These are phyloP conservation scores for Sericinus montela DNA, from an alignment of 2,888 invertebrate genomes.

Conservation along the genomic window DNA sequence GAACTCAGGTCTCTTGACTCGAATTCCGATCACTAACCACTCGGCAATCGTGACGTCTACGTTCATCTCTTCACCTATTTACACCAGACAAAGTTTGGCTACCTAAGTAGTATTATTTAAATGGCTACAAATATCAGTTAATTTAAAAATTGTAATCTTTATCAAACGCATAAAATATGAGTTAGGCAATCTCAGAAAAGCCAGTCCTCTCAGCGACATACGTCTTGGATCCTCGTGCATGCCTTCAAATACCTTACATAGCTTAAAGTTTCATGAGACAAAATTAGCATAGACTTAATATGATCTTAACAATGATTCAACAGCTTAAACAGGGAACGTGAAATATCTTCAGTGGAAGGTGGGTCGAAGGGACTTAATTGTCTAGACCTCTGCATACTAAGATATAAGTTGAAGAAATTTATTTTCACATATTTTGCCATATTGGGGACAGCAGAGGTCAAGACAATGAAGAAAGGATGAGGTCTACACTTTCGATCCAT, in stretches of 20 bases:
- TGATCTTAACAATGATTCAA: constrained; percentile 38
- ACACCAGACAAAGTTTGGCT: too few species aligned
- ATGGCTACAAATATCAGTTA: too few species aligned
- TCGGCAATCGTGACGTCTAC: too few species aligned
- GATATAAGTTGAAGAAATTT: too few species aligned
- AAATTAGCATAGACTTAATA: constrained; percentile 33
- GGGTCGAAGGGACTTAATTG: neutral
- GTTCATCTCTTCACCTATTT: too few species aligned
- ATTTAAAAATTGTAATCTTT: neutral
- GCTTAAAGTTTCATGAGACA: constrained; percentile 16
- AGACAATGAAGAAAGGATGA: too few species aligned
- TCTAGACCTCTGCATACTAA: constrained; percentile 11
- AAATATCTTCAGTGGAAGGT: constrained; percentile 6
- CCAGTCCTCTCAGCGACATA: constrained; percentile 1
- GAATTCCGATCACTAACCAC: too few species aligned
- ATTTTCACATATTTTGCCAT: too few species aligned
- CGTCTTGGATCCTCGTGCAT: constrained; percentile 7
- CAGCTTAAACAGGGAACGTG: constrained; percentile 8
- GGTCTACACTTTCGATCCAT: too few species aligned
- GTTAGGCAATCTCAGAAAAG: neutral
- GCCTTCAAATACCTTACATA: constrained; percentile 18
- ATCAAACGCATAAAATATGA: neutral
- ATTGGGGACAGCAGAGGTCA: too few species aligned
- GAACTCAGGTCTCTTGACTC: too few species aligned
- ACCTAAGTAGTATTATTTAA: too few species aligned